A percentile compares a stretch with the other conserved stretches of the same genome.
Conservation (phyloP, 2,113 vertebrate genomes). For the Apeltes quadracus region DNA sequence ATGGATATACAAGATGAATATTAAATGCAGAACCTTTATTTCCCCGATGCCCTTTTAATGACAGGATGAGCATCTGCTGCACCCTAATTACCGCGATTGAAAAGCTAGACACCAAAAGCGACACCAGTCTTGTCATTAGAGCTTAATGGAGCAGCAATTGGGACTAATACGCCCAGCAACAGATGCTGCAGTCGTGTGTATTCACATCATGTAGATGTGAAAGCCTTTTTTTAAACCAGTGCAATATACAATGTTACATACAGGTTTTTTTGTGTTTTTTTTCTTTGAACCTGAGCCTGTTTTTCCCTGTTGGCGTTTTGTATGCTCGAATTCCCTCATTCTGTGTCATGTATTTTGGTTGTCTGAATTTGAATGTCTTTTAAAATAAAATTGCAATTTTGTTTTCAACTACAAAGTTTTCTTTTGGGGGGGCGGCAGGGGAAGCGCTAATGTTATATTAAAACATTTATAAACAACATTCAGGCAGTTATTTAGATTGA, state of each 20-base stretch:
- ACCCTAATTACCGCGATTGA: conserved; percentile 22
- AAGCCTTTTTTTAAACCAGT: conserved; percentile 6
- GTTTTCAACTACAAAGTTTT: conserved; percentile 8
- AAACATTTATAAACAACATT: too few relatives aligned
- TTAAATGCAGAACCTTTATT: conserved; percentile 14
- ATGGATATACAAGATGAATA: conserved; percentile 29
- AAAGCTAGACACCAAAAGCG: conserved; percentile 21
- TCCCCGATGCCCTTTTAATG: conserved; percentile 25
- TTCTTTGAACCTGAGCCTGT: conserved; percentile 3
- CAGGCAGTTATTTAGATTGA: neutral
- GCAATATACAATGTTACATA: conserved; percentile 41
- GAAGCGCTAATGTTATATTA: too few relatives aligned
- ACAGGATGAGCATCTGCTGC: conserved; percentile 27
- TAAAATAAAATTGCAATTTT: conserved; percentile 62
- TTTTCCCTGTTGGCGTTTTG: conserved; percentile 18
- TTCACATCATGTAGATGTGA: conserved; percentile 2
- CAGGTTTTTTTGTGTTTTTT: neutral
- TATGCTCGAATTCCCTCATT: conserved; percentile 1
- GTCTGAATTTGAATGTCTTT: conserved; percentile 30
- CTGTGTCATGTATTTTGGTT: conserved; percentile 38
- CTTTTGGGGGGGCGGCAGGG: neutral
- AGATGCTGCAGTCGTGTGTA: conserved; percentile 1
- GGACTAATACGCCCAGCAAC: conserved; percentile 21
- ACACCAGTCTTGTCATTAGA: conserved; percentile 34
- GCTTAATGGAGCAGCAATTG: conserved; percentile 23